A percentile compares a stretch with the other conserved stretches of the same genome.
Evolutionary conservation across 2,113 vertebrate genomes (phyloP).

Genomic region (Perca fluviatilis): DNA sequence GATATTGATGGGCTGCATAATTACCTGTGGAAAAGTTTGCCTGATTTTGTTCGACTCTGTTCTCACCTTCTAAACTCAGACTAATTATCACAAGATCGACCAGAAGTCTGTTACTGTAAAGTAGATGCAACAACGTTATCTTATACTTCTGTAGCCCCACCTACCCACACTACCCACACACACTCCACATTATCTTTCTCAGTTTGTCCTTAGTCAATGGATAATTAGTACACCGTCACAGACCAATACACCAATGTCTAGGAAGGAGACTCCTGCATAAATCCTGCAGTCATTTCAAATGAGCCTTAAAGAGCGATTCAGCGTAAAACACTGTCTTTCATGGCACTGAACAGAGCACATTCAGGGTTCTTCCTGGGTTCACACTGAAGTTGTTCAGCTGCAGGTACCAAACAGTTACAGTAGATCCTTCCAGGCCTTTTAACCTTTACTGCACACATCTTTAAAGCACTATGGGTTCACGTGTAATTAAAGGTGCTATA

Average conservation of each 20-base stretch:
- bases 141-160: neutral
- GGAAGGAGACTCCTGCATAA: slow-evolving; percentile 55
- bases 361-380: too few species aligned
- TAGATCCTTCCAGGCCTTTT: too few species aligned
- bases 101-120: slow-evolving; percentile 38
- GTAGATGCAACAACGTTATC: slow-evolving; percentile 44
- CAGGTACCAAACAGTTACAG: too few species aligned
- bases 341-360: slow-evolving; percentile 25
- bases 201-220: slow-evolving; percentile 47
- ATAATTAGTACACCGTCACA: slow-evolving; percentile 66
- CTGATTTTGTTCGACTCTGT: slow-evolving; percentile 60
- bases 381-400: too few species aligned
- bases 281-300: slow-evolving; percentile 76
- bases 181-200: slow-evolving; percentile 1
- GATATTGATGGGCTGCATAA: slow-evolving; percentile 68
- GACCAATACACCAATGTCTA: slow-evolving; percentile 40
- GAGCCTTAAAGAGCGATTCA: slow-evolving; percentile 70
- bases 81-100: slow-evolving; percentile 66
- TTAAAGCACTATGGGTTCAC: too few species aligned
- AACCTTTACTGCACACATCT: too few species aligned
- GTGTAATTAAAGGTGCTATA: too few species aligned
- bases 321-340: slow-evolving; percentile 65
- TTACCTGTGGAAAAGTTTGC: slow-evolving; percentile 61
- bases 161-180: slow-evolving; percentile 7
- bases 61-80: slow-evolving; percentile 60